Base-by-base conservation (phyloP, 2,888 invertebrate species). In the Ennomos fuscantarius region DNA sequence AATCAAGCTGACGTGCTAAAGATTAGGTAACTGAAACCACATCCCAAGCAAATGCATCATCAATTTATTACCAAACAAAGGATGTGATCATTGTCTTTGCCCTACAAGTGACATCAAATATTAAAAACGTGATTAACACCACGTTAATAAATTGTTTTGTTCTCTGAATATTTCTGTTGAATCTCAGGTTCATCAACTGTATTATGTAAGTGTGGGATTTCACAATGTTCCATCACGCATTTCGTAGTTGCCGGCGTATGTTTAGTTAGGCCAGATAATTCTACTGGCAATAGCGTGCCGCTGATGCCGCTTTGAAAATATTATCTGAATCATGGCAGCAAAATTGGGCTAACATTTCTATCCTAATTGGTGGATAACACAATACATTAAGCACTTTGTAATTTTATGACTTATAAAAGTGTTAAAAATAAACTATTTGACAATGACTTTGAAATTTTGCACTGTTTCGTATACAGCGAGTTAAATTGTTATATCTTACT, bases 101-200 rank as follows among this genome's bases (percentile, higher is more conserved):
- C 54, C 44, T 40, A 47, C 45, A 55, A 55, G 39, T 39, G 48
- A 52, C 40, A 51, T 51, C 43, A 39, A 50, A 49, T 48, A 55
- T 55, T 54, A 60, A 53, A 55, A 65, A 69, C 70, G 63, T 69
- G 67, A 65, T 68, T 55, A 57, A 55, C 46, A 50, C 51, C 56
- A 63, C 56, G 62, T 64, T 36, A 61, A 37, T 57, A 60, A 60
- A 60, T 57, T 37, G 39, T 52, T 54, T 63, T 62, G 61, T 63
- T 58, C 50, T 41, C 40, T 36, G 43, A 56, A 60, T 48, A 50
- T 46, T n/a, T 55, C 43, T 55, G 52, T 15, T 57, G 39, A 54
- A 62, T 62, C 62, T 62, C 52, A 55, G 50, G 48, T 51, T 57
- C 50, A 55, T 52, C 36, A 48, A 44, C 33, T 34, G 41, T 33